These are phyloP conservation scores for Ligdia adustata DNA, from an alignment of 2,888 invertebrate genomes.

Conservation along the genomic window DNA sequence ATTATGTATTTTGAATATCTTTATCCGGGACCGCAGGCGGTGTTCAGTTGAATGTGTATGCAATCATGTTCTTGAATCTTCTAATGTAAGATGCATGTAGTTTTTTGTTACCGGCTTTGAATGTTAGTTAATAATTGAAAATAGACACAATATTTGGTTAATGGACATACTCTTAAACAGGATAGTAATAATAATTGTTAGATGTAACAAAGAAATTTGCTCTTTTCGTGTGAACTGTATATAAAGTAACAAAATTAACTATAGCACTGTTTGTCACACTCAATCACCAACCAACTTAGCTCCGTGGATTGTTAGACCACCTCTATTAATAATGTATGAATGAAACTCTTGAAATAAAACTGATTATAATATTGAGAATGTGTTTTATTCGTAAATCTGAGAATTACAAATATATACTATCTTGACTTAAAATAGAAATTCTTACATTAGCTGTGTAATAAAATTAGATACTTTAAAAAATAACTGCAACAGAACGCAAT, in stretches of 20 bases:
- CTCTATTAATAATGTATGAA: conserved; percentile 73
- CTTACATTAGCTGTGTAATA: too few relatives aligned
- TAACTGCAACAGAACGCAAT: too few relatives aligned
- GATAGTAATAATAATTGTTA: conserved; percentile 57
- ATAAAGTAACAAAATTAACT: conserved; percentile 59
- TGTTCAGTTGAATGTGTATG: conserved; percentile 48
- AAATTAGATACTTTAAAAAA: too few relatives aligned
- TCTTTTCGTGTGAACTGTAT: conserved; percentile 60
- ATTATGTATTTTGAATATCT: conserved; percentile 14
- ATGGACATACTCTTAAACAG: conserved; percentile 38
- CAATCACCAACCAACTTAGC: conserved; percentile 68
- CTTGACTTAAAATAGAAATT: too few relatives aligned
- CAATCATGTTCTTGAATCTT: conserved; percentile 50
- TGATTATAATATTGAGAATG: conserved; percentile 52
- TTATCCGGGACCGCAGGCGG: conserved; percentile 67
- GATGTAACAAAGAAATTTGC: conserved; percentile 47
- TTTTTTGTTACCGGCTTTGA: conserved; percentile 49
- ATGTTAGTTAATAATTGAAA: conserved; percentile 43
- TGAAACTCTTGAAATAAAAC: conserved; percentile 78
- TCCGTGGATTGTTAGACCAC: conserved; percentile 64
- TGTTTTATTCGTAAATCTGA: conserved; percentile 26
- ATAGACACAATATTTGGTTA: conserved; percentile 21
- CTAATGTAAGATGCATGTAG: conserved; percentile 50
- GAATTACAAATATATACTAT: conserved; percentile 9
- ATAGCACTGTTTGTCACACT: conserved; percentile 69